phyloP scores from a whole-genome alignment of 2,888 invertebrate genomes.

The Caenorhabditis macrosperma region DNA sequence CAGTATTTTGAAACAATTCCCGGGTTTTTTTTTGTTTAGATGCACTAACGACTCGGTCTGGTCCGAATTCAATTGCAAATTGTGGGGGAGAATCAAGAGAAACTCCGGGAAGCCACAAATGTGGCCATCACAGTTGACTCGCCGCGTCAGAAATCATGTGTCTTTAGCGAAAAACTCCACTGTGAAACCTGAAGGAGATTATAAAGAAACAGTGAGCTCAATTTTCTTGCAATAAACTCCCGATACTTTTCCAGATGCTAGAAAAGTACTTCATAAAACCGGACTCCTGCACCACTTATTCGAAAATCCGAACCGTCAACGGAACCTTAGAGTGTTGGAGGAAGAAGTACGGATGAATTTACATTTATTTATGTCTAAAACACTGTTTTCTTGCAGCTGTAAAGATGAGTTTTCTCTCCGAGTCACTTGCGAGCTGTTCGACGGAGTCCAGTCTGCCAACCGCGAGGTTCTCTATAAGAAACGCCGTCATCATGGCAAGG shows the following conservation, averaged over 20 bases:
- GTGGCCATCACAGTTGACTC: conserved; percentile 19
- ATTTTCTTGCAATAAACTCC: background rate
- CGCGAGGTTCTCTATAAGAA: conserved; percentile 36
- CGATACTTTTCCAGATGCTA: conserved; percentile 2
- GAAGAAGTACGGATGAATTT: conserved; percentile 16
- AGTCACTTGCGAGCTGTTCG: conserved; percentile 35
- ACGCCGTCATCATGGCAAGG: conserved; percentile 45
- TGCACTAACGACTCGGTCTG: conserved; percentile 21
- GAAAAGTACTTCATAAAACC: conserved; percentile 33
- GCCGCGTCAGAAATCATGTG: conserved; percentile 31
- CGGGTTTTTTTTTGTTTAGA: conserved; percentile 1
- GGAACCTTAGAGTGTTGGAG: conserved; percentile 41
- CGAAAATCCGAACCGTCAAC: conserved; percentile 14
- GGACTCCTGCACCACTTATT: conserved; percentile 30
- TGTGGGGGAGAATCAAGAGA: conserved; percentile 25
- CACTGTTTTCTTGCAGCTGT: conserved; percentile 18
- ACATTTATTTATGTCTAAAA: background rate
- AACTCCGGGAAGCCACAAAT: conserved; percentile 11
- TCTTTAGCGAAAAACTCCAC: conserved; percentile 16
- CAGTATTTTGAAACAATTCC: background rate
- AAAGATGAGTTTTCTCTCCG: conserved; percentile 37
- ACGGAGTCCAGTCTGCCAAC: conserved; percentile 35
- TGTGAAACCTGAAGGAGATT: conserved; percentile 1
- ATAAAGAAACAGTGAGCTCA: conserved; percentile 27
- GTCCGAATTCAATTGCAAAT: conserved; percentile 34